phyloP scores from a whole-genome alignment of 2,888 invertebrate genomes.

The Prosapia bicincta region DNA sequence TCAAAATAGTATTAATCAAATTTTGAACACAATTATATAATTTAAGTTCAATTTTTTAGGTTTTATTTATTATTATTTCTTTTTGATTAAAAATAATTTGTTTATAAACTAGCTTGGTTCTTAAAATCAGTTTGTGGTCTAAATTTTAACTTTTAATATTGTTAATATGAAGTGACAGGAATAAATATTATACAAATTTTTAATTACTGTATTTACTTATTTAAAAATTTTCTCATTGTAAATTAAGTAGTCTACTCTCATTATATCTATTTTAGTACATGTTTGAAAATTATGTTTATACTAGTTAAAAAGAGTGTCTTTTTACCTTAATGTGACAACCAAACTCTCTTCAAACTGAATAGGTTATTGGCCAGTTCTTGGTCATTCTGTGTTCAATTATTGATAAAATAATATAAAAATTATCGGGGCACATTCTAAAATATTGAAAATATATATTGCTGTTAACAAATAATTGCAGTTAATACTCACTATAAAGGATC shows the following conservation, averaged over 20 bases:
- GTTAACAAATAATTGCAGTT: too few species aligned
- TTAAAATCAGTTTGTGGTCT: constrained; percentile 4
- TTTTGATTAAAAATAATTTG: not conserved
- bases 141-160: too few species aligned
- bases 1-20: not conserved
- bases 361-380: constrained; percentile 10
- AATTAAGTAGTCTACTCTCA: constrained; percentile 11
- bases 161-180: too few species aligned
- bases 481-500: too few species aligned
- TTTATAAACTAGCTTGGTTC: constrained; percentile 5
- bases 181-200: too few species aligned
- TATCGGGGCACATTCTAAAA: too few species aligned
- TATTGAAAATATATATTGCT: too few species aligned
- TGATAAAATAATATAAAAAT: constrained; percentile 2
- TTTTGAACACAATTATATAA: not conserved
- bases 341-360: constrained; percentile 8
- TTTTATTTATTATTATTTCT: too few species aligned
- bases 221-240: too few species aligned
- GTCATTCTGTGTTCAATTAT: constrained; percentile 6
- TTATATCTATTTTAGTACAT: constrained; percentile 2
- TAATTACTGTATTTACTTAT: too few species aligned
- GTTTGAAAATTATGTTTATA: not conserved
- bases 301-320: not conserved
- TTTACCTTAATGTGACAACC: constrained; percentile 14
- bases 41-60: not conserved